These are phyloP conservation scores for Bombyx mori DNA, from an alignment of 1,140 invertebrate genomes.

Conservation along the genomic window DNA sequence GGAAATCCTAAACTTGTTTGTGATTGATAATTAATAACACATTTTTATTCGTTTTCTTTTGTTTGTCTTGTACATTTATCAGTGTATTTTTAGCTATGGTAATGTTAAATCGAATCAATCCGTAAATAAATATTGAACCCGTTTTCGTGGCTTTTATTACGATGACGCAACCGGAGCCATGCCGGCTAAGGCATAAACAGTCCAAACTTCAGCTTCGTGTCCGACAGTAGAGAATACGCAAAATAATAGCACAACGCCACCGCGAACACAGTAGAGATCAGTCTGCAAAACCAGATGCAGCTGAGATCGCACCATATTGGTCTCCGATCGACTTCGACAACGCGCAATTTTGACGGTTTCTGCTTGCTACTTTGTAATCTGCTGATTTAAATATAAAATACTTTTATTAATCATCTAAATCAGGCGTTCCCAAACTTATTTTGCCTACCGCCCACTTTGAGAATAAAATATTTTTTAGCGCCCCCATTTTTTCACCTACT, in stretches of 20 bases:
- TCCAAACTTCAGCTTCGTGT: constrained; percentile 50
- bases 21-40: too few species aligned
- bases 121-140: too few species aligned
- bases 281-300: constrained; percentile 46
- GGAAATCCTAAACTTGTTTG: too few species aligned
- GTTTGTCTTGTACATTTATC: too few species aligned
- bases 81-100: too few species aligned
- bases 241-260: constrained; percentile 45
- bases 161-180: not conserved
- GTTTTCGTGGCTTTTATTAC: too few species aligned
- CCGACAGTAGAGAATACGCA: constrained; percentile 41
- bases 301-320: constrained; percentile 39
- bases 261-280: constrained; percentile 35
- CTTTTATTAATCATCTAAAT: not conserved
- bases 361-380: not conserved
- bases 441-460: not conserved
- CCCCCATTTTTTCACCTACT: too few species aligned
- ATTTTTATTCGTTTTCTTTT: too few species aligned
- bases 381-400: constrained; percentile 20
- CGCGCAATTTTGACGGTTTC: not conserved
- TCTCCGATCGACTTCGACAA: constrained; percentile 11
- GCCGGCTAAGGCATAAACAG: constrained; percentile 30
- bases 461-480: not conserved
- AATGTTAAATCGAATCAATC: too few species aligned
- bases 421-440: not conserved